These are phyloP conservation scores for Brienomyrus brachyistius DNA, from an alignment of 2,113 vertebrate genomes.

Conservation along the genomic window DNA sequence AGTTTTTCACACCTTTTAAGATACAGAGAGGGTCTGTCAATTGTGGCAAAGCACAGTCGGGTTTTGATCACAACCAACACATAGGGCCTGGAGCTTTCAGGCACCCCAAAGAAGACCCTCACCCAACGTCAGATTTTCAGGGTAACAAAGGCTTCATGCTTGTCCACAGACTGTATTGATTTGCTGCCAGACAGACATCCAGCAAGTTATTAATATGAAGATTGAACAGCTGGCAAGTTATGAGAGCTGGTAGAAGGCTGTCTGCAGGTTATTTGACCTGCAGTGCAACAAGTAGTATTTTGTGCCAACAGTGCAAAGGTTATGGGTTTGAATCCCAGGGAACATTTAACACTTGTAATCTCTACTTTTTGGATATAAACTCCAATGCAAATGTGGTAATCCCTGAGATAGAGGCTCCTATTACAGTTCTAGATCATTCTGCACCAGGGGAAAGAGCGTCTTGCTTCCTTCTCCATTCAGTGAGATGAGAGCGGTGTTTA, in stretches of 20 bases:
- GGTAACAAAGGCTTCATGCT: neutral
- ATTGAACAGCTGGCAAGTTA: neutral
- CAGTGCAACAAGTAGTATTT: neutral
- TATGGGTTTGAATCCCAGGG: neutral
- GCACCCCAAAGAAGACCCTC: neutral
- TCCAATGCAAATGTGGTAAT: neutral
- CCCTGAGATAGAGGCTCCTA: neutral
- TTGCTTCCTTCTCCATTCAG: neutral
- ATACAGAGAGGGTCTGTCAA: neutral
- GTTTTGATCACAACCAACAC: neutral
- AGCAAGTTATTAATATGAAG: neutral
- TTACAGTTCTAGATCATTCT: neutral
- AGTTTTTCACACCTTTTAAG: neutral
- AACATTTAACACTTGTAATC: neutral
- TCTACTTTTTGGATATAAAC: neutral
- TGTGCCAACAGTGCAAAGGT: neutral
- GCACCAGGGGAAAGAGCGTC: neutral
- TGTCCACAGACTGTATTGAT: neutral
- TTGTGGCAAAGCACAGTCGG: neutral
- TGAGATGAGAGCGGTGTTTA: neutral
- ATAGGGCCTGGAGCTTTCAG: neutral
- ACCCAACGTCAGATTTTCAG: neutral
- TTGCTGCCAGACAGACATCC: neutral
- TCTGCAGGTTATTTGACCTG: neutral
- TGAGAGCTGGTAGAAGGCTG: neutral